Percentiles rank a stretch among this genome's conserved stretches.
These are phyloP conservation scores for Amphipoea oculea DNA, from an alignment of 2,888 invertebrate species.

Conservation along the genomic window DNA sequence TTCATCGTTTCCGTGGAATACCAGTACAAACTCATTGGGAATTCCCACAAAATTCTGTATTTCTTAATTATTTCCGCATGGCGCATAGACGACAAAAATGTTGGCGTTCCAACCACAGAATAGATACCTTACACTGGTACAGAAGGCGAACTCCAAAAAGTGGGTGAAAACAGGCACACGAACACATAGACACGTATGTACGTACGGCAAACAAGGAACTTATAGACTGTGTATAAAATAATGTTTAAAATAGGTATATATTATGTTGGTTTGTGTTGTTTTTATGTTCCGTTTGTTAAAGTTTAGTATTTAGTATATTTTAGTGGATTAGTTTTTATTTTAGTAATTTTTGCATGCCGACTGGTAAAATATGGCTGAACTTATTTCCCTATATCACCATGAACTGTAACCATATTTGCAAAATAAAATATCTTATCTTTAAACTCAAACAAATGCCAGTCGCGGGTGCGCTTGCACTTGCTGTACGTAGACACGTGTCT, in stretches of 20 bases:
- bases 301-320: too few species aligned
- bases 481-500: too few species aligned
- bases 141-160: background rate
- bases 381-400: too few species aligned
- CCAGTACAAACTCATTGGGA: constrained; percentile 60
- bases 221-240: too few species aligned
- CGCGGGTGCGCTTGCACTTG: background rate
- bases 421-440: too few species aligned
- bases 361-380: too few species aligned
- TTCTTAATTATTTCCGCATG: constrained; percentile 64
- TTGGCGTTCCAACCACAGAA: constrained; percentile 24
- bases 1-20: constrained; percentile 44
- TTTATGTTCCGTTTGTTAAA: too few species aligned
- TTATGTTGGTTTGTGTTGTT: too few species aligned
- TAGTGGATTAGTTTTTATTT: too few species aligned
- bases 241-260: too few species aligned
- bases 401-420: too few species aligned
- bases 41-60: constrained; percentile 63
- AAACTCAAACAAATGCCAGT: background rate
- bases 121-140: background rate
- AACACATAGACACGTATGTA: background rate
- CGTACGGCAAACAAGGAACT: background rate
- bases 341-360: too few species aligned
- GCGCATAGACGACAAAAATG: constrained; percentile 57
- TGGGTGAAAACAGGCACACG: background rate